phyloP scores from a whole-genome alignment of 2,888 invertebrate genomes.

The Cosmia pyralina region DNA sequence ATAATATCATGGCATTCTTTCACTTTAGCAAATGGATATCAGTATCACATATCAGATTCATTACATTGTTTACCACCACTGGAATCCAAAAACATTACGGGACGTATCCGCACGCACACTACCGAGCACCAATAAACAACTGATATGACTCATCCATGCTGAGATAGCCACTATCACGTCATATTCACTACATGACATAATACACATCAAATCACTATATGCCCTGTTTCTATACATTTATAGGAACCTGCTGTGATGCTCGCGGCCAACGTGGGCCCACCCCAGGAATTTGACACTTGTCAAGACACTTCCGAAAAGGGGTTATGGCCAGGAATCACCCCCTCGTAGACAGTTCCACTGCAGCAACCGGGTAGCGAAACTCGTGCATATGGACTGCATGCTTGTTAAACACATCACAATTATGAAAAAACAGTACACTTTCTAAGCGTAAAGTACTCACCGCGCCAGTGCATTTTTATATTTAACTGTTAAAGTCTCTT shows the following conservation, averaged over 20 bases:
- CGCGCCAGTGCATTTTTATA: conserved; percentile 98
- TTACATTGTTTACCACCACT: conserved; percentile 80
- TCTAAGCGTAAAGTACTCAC: conserved; percentile 93
- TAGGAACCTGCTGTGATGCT: conserved; percentile 64
- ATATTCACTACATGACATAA: conserved; percentile 73
- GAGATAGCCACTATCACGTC: conserved; percentile 85
- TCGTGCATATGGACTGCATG: conserved; percentile 65
- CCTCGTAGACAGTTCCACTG: conserved; percentile 66
- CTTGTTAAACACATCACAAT: conserved; percentile 76
- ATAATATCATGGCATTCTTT: conserved; percentile 55
- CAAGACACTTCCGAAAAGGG: conserved; percentile 83
- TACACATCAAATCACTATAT: conserved; percentile 68
- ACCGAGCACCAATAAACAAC: conserved; percentile 81
- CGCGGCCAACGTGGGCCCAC: conserved; percentile 89
- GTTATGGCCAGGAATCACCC: conserved; percentile 80
- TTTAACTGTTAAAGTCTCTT: conserved; percentile 98
- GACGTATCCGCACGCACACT: conserved; percentile 84
- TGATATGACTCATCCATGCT: conserved; percentile 85
- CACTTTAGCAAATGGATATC: conserved; percentile 56
- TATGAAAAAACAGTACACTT: conserved; percentile 87
- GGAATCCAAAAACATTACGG: conserved; percentile 84
- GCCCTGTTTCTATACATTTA: conserved; percentile 59
- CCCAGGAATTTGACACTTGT: conserved; percentile 88
- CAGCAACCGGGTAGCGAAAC: conserved; percentile 61
- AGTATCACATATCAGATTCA: conserved; percentile 68